A percentile compares a stretch with the other conserved stretches of the same genome.
These are phyloP conservation scores for Syrista parreyssii DNA, from an alignment of 2,888 invertebrate species.

Conservation along the genomic window DNA sequence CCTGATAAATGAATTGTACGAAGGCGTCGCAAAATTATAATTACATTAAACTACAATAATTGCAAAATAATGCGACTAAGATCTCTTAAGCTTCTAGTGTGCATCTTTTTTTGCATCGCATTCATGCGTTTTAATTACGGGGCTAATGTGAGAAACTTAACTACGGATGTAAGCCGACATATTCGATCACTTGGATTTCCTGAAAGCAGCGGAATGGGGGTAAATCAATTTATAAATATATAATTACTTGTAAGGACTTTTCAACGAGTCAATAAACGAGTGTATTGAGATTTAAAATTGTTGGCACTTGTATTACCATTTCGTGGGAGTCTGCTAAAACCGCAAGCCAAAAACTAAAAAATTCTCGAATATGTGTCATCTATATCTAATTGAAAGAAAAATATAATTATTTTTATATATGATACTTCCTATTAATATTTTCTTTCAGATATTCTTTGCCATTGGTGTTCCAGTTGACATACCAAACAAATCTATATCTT, in stretches of 20 bases:
- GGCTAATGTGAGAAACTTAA: slow-evolving; percentile 53
- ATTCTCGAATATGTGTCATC: neutral
- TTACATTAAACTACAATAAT: neutral
- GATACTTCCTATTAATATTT: slow-evolving; percentile 10
- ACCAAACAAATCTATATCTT: slow-evolving; percentile 76
- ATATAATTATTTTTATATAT: neutral
- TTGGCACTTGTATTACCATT: neutral
- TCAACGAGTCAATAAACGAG: neutral
- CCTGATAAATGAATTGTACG: neutral
- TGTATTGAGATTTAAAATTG: neutral
- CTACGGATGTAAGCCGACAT: slow-evolving; percentile 50
- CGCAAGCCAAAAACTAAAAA: neutral
- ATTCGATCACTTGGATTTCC: slow-evolving; percentile 60
- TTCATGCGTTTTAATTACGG: slow-evolving; percentile 20
- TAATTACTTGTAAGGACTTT: neutral
- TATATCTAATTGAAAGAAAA: neutral
- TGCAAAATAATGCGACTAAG: neutral
- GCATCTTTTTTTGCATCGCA: neutral
- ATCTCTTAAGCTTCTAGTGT: neutral
- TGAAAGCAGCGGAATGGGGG: slow-evolving; percentile 57
- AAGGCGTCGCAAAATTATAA: neutral
- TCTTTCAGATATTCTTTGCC: slow-evolving; percentile 75
- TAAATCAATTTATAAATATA: slow-evolving; percentile 28
- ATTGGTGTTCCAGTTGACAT: slow-evolving; percentile 78
- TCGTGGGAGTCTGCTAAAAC: neutral